Evolutionary conservation across 2,888 invertebrate genomes (phyloP), one percentile per base, ranked within the genome.

Genomic region (Blastobasis lacticolella): DNA sequence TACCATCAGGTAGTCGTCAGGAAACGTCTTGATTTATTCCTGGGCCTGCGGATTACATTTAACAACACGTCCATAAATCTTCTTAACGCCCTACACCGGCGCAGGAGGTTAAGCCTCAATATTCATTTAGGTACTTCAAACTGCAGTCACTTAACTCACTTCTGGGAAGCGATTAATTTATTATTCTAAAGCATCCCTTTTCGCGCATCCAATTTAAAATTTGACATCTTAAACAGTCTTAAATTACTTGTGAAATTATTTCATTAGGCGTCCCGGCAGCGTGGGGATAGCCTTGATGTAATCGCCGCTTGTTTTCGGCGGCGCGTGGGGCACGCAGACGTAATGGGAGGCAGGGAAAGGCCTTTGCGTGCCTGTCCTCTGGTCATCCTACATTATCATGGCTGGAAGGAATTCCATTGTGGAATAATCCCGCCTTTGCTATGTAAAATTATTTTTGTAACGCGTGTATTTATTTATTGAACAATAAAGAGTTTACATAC

Each of bases 191-290:
- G 66, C 75, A 78, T 71, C 81, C 83, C 81, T 79, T 80, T 82
- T 83, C 84, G 74, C 81, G 78, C 82, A 83, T 81, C 87, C 87
- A 88, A 88, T 88, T 88, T 87, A 86, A 85, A 86, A 80, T 79
- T 86, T 88, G 87, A 88, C 87, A 77, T 88, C 86, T 88, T 88
- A 86, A 88, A 87, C 86, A 86, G 81, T 79, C 79, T 79, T 85
- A 88, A 87, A 88, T 86, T 87, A 85, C 78, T 73, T 71, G 71
- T 74, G 78, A 81, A 85, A 87, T 88, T 84, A 88, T 87, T 87
- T 87, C 82, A 87, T 87, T 87, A 86, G 80, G 64, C 68, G 63
- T 63, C 69, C 67, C 70, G 74, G 72, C 73, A 69, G 78, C 70
- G 73, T 63, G 71, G 72, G 71, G 67, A 55, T 60, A 59, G 58